Evolutionary conservation across 2,797 vertebrate genomes (phyloP).

Genomic region (Melanogrammus aeglefinus): DNA sequence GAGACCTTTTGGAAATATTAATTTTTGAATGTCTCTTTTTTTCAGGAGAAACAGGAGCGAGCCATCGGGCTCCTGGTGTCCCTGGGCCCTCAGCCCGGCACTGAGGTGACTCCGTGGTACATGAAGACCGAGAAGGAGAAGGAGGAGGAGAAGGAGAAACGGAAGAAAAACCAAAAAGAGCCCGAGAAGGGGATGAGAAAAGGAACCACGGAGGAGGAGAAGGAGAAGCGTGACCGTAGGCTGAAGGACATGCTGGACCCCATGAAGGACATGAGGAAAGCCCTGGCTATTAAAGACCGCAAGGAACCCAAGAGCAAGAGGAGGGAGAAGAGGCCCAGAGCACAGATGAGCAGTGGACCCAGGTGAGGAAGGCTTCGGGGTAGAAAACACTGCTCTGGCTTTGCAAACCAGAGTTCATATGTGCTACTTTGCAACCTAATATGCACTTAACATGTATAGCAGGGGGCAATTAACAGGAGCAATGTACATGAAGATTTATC

Average conservation of each 20-base stretch:
- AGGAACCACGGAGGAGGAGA: conserved; percentile 68
- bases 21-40: neutral
- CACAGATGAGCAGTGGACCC: conserved; percentile 45
- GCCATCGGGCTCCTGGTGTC: conserved; percentile 87
- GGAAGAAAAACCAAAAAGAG: conserved; percentile 39
- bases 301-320: conserved; percentile 66
- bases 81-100: conserved; percentile 80
- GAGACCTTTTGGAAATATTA: neutral
- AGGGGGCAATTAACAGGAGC: neutral
- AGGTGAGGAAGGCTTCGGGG: conserved; percentile 46
- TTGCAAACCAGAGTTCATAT: neutral
- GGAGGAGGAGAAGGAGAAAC: conserved; percentile 41
- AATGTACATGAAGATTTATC: neutral
- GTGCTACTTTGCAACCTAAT: neutral
- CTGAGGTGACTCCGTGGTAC: conserved; percentile 85
- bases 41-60: conserved; percentile 83
- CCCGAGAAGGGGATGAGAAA: conserved; percentile 47
- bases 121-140: conserved; percentile 70
- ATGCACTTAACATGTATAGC: neutral
- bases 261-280: conserved; percentile 78
- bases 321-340: conserved; percentile 53
- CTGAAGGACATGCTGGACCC: conserved; percentile 83
- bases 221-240: conserved; percentile 76
- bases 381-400: neutral
- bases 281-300: conserved; percentile 65